Base-by-base conservation (phyloP, 2,797 vertebrate species). In the Onychomys leucogaster region DNA sequence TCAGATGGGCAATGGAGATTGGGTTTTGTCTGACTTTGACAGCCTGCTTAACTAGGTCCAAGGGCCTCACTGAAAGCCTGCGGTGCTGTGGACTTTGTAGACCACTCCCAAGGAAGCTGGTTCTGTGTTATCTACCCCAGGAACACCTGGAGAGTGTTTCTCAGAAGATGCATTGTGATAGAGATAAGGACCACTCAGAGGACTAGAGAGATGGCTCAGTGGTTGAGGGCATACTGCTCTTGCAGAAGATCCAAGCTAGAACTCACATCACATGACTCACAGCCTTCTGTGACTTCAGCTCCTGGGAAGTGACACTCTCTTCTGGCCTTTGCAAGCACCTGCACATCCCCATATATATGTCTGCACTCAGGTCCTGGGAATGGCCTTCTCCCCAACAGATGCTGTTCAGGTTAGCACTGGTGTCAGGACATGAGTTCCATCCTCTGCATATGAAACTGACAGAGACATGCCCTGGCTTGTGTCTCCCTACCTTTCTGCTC, bases 371-470 rank as follows among this genome's bases (percentile, higher is more conserved):
- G 49, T 32, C 34, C 0, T 8, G 25, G 37, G 37, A 6, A 9
- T n/a, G 37, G 13, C 27, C 43, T 46, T 71, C 63, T n/a, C 6
- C 32, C 27, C 8, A 0, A 0, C 11, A 34, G 41, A 0, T 0
- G 25, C 37, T 1, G 19, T 5, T 37, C 7, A 5, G 10, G 16
- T 2, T 52, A 69, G 52, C 12, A 27, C 52, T 13, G 43, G 61
- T 29, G 41, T n/a, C 0, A 0, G 11, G 37, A 0, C 21, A 43
- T 0, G 25, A 84, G 32, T 16, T 76, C 9, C 19, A 32, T 71
- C 19, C 90, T 92, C 67, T 84, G 63, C 81, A 37, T 12, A 4
- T 0, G 0, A 69, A 92, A 78, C 41, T 0, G 34, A 34, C 46
- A 67, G 63, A 80, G 71, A 91, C 1, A 59, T 76, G 80, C 17